Percentiles rank a stretch among this genome's conserved stretches.
phyloP scores from a whole-genome alignment of 2,888 invertebrate genomes.

The Mystacides longicornis region DNA sequence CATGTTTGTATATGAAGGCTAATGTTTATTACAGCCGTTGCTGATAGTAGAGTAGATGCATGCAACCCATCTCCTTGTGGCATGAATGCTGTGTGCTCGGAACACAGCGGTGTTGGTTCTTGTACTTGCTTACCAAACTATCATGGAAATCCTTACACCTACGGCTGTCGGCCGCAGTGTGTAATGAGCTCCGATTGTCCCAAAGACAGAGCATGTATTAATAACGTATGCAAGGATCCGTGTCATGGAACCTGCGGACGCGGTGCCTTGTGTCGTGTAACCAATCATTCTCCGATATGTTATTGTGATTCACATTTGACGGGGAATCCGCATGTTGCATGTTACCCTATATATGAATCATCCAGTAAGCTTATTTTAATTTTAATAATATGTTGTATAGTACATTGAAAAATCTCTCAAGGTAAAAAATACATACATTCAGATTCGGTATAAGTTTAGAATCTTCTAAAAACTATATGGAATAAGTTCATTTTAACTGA shows the following conservation, averaged over 20 bases:
- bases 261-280: slow-evolving; percentile 48
- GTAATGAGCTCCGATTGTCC: slow-evolving; percentile 59
- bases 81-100: slow-evolving; percentile 57
- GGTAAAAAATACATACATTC: too few species aligned
- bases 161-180: slow-evolving; percentile 62
- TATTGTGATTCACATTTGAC: slow-evolving; percentile 52
- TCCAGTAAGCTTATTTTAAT: slow-evolving; percentile 36
- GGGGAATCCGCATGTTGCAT: slow-evolving; percentile 52
- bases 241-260: slow-evolving; percentile 53
- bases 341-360: slow-evolving; percentile 31
- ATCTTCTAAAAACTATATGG: too few species aligned
- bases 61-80: slow-evolving; percentile 63
- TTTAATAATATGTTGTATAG: too few species aligned
- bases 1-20: background rate
- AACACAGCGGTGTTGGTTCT: slow-evolving; percentile 55
- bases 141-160: slow-evolving; percentile 56
- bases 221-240: slow-evolving; percentile 52
- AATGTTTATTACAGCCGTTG: slow-evolving; percentile 38
- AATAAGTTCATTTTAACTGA: too few species aligned
- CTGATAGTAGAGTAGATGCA: slow-evolving; percentile 42
- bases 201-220: slow-evolving; percentile 55
- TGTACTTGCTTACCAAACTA: slow-evolving; percentile 58
- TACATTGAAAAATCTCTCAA: background rate
- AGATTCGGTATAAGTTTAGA: too few species aligned
- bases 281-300: slow-evolving; percentile 61